Base-by-base conservation (phyloP, 2,888 invertebrate genomes). In the Syritta pipiens region DNA sequence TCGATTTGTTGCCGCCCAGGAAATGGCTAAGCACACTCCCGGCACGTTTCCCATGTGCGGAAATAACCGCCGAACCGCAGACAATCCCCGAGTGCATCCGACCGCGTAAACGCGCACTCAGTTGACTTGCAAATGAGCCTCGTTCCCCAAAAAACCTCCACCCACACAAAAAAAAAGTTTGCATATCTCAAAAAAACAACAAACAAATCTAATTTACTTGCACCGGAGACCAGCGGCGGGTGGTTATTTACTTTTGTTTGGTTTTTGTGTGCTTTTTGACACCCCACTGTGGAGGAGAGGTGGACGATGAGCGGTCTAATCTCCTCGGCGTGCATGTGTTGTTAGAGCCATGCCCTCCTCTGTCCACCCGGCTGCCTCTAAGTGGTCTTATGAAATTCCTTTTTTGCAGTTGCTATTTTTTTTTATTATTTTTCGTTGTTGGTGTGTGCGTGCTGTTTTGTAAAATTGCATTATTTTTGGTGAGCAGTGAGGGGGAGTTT, bases 241-340 rank as follows among this genome's bases (percentile, higher is more conserved):
- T 63, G 76, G 63, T 28, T 76, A 69, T 63, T 69, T 63, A 63
- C 69, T 57, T 69, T 69, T 63, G 37, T 62, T 62, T 57, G 20
- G 19, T 1, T 44, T 42, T 3, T 53, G 68, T 63, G 69, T 20
- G n/a, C 19, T 32, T 48, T 69, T 63, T 59, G 28, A 63, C 76
- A 59, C 63, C 69, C 68, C 22, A 48, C 10, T 40, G 28, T 20
- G 24, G 12, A 12, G 40, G 51, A 10, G 12, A 9, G 17, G 42
- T 40, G 14, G 10, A n/a, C 28, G 19, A 9, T 17, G 49, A 57
- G 44, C 32, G 14, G 46, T 51, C 67, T 68, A 63, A 59, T 51
- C 44, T 63, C 26, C 19, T 57, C 49, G 62, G 42, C 69, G 22
- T 62, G 69, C 44, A 44, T 60, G 12, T 62, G 60, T 35, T 68